Evolutionary conservation across 2,113 vertebrate genomes (phyloP).

Genomic region (Coturnix japonica): DNA sequence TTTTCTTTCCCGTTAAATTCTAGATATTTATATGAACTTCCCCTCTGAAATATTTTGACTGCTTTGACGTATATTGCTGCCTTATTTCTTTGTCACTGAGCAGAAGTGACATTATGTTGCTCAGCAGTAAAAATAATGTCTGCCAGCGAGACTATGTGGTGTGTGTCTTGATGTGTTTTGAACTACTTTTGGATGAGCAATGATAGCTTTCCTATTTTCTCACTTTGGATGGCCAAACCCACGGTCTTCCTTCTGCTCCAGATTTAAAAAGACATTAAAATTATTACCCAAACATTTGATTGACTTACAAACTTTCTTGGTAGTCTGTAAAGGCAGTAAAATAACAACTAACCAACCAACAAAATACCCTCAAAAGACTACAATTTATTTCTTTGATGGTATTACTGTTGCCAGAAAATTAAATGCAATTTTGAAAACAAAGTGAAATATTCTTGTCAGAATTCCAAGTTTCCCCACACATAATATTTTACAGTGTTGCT

Average conservation of each 20-base stretch:
- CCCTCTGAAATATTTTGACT: not conserved
- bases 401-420: not conserved
- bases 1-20: not conserved
- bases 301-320: not conserved
- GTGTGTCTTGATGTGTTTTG: not conserved
- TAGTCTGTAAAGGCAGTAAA: not conserved
- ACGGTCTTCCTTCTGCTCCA: not conserved
- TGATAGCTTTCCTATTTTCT: not conserved
- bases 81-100: not conserved
- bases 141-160: not conserved
- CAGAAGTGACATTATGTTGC: not conserved
- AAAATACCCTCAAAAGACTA: not conserved
- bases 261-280: not conserved
- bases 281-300: not conserved
- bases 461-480: not conserved
- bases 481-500: not conserved
- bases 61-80: not conserved
- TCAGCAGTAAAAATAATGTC: not conserved
- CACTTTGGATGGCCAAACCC: not conserved
- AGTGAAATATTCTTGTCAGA: not conserved
- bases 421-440: not conserved
- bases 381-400: not conserved
- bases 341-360: not conserved
- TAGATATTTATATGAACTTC: not conserved
- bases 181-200: not conserved